Percentiles rank a stretch among this genome's conserved stretches.
These are phyloP conservation scores for Amphilophus citrinellus DNA, from an alignment of 2,113 vertebrate genomes.

Conservation along the genomic window DNA sequence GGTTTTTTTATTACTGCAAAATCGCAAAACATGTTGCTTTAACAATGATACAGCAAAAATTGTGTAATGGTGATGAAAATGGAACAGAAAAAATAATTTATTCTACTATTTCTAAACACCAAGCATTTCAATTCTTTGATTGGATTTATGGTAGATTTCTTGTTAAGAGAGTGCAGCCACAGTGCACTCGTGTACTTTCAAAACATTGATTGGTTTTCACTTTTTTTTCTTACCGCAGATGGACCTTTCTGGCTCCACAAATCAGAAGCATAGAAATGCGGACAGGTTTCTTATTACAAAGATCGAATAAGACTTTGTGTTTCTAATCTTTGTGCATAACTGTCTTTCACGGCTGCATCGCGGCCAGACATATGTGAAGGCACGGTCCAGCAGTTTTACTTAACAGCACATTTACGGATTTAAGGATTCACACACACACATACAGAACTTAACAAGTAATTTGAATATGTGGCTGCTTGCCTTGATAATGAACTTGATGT, in stretches of 20 bases:
- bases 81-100: not conserved
- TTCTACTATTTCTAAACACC: not conserved
- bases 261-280: not conserved
- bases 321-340: constrained; percentile 44
- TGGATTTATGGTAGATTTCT: not conserved
- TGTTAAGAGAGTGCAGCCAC: not conserved
- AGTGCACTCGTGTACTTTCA: not conserved
- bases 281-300: constrained; percentile 23
- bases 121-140: not conserved
- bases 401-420: constrained; percentile 39
- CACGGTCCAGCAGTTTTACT: constrained; percentile 59
- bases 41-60: not conserved
- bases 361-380: constrained; percentile 34
- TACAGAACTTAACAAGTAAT: not conserved
- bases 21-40: not conserved
- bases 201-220: not conserved
- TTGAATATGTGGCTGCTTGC: constrained; percentile 17
- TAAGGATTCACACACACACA: constrained; percentile 3
- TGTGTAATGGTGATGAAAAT: not conserved
- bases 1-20: constrained; percentile 1
- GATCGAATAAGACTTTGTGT: constrained; percentile 43
- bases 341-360: constrained; percentile 40
- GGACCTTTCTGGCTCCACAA: not conserved
- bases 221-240: not conserved
- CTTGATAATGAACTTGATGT: constrained; percentile 24